Evolutionary conservation across 2,888 invertebrate genomes (phyloP), one percentile per base, ranked within the genome.

Genomic region (Caenorhabditis japonica): DNA sequence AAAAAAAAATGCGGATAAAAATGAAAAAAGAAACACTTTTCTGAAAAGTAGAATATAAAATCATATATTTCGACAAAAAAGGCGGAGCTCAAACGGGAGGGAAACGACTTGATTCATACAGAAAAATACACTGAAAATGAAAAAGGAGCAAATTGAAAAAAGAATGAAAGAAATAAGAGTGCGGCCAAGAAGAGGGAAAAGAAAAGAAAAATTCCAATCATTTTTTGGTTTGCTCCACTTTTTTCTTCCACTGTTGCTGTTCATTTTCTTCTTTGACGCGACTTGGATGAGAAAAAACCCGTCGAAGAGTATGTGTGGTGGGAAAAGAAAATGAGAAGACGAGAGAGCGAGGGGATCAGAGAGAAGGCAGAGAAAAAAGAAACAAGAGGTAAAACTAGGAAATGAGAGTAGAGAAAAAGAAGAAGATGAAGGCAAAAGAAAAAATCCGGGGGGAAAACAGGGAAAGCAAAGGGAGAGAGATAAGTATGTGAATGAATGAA

Each of bases 251-350:
- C n/a, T n/a, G n/a, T n/a, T n/a, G n/a, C n/a, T n/a, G n/a, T n/a
- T n/a, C n/a, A n/a, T n/a, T 25, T 5, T 19, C 39, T 39, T 19
- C 19, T 13, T 39, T 17, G 39, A 39, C 39, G 39, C 39, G 39
- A 39, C 39, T 39, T 39, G 51, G 51, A 60, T 53, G 36, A 53
- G 36, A 43, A 46, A 62, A 39, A 10, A 10, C 53, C 53, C 62
- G 62, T 55, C 53, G 21, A 53, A 62, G 62, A 62, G 62, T 62
- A 62, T 62, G 62, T 62, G 69, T 30, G 46, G 23, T 27, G 39
- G 4, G 30, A 33, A 44, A 44, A 62, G 27, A 27, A 36, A 23
- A 4, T 23, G 55, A 64, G 17, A 62, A 19, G 13, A 15, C 15
- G 19, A 53, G 34, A 53, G 38, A 36, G 15, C 36, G 21, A 34